phyloP scores from a whole-genome alignment of 1,140 invertebrate genomes.

The Trichoplusia ni region DNA sequence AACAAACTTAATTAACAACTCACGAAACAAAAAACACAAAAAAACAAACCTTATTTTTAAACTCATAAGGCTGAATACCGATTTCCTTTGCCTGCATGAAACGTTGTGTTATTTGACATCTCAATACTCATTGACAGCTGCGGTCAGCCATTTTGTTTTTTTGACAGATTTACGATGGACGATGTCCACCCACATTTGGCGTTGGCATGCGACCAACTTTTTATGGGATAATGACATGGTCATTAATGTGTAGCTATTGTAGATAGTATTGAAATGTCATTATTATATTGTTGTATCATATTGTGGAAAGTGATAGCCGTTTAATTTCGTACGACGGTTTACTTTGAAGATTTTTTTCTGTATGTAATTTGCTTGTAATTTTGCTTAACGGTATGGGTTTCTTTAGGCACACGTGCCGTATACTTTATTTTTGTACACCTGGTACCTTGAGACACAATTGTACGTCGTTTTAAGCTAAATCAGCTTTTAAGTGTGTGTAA shows the following conservation, averaged over 20 bases:
- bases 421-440: neutral
- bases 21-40: neutral
- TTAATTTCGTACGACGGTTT: conserved; percentile 4
- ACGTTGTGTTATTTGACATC: conserved; percentile 52
- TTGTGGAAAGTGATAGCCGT: conserved; percentile 4
- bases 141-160: conserved; percentile 61
- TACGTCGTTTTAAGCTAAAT: too few relatives aligned
- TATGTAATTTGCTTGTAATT: neutral
- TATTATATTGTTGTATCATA: conserved; percentile 2
- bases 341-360: neutral
- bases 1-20: conserved; percentile 1
- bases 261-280: conserved; percentile 17
- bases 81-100: neutral
- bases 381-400: neutral
- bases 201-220: conserved; percentile 34
- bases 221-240: conserved; percentile 25
- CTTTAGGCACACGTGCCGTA: neutral
- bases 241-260: conserved; percentile 23
- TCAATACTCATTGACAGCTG: conserved; percentile 73
- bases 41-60: conserved; percentile 35
- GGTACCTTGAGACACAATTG: too few relatives aligned
- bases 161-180: conserved; percentile 55
- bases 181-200: conserved; percentile 60
- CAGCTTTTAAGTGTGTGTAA: too few relatives aligned
- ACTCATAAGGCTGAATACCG: neutral